Evolutionary conservation across 2,888 invertebrate species (phyloP).

Genomic region (Hipparchia semele): DNA sequence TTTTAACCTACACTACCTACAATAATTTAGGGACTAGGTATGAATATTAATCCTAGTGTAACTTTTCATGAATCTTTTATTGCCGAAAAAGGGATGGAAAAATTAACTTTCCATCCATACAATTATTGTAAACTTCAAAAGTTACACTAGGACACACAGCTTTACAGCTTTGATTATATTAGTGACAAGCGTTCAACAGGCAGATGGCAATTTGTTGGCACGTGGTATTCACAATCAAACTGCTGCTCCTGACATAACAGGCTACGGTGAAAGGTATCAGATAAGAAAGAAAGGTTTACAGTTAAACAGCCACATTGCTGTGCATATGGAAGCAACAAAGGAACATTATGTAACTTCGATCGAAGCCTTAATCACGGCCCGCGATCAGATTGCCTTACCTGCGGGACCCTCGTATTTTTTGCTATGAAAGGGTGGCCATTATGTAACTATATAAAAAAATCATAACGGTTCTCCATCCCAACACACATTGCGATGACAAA

Average conservation of each 20-base stretch:
- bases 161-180: background rate
- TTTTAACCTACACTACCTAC: no score
- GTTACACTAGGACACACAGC: no score
- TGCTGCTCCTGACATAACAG: slow-evolving; percentile 36
- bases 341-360: slow-evolving; percentile 64
- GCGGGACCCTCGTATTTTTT: slow-evolving; percentile 67
- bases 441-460: slow-evolving; percentile 65
- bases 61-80: no score
- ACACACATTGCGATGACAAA: slow-evolving; percentile 76
- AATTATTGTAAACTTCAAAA: no score
- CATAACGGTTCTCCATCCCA: slow-evolving; percentile 73
- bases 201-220: slow-evolving; percentile 29
- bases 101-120: no score
- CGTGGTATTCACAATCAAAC: slow-evolving; percentile 23
- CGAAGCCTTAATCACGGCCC: slow-evolving; percentile 64
- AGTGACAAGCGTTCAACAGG: slow-evolving; percentile 18
- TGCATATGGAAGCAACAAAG: slow-evolving; percentile 55
- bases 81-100: no score
- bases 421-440: slow-evolving; percentile 73
- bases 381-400: slow-evolving; percentile 79
- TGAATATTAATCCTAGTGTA: no score
- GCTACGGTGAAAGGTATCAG: slow-evolving; percentile 35
- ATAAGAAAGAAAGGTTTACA: slow-evolving; percentile 55
- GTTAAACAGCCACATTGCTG: slow-evolving; percentile 62
- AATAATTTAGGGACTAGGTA: no score